Percentiles rank a stretch among this genome's conserved stretches.
Evolutionary conservation across 1,140 invertebrate genomes (phyloP).

Genomic region (Wasmannia auropunctata): DNA sequence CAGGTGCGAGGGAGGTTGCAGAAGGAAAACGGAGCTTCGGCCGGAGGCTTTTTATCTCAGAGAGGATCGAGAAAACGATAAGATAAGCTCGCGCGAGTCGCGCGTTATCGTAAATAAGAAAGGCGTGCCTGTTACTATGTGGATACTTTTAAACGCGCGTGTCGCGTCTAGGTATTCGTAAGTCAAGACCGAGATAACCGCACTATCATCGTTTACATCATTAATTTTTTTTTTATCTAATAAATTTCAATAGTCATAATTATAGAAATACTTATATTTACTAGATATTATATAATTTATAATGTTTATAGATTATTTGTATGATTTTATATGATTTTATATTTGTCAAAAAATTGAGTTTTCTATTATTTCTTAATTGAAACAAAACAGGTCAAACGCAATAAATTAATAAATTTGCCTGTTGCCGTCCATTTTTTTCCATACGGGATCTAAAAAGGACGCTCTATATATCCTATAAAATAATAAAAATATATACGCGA

Average conservation of each 20-base stretch:
- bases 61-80: background rate
- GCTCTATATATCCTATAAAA: too few relatives aligned
- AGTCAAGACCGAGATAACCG: background rate
- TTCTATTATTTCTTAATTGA: too few relatives aligned
- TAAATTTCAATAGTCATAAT: background rate
- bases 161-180: background rate
- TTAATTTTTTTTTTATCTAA: background rate
- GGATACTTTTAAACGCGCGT: background rate
- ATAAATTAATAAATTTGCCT: too few relatives aligned
- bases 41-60: background rate
- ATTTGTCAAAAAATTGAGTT: background rate
- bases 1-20: background rate
- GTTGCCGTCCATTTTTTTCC: too few relatives aligned
- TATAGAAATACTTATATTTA: background rate
- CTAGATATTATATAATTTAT: background rate
- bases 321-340: background rate
- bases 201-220: background rate
- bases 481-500: too few relatives aligned
- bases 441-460: too few relatives aligned
- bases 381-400: too few relatives aligned
- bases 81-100: background rate
- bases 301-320: too few relatives aligned
- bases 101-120: background rate
- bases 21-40: background rate
- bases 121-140: background rate